Evolutionary conservation across 2,797 vertebrate genomes (phyloP).

Genomic region (Hoplostethus mediterraneus): DNA sequence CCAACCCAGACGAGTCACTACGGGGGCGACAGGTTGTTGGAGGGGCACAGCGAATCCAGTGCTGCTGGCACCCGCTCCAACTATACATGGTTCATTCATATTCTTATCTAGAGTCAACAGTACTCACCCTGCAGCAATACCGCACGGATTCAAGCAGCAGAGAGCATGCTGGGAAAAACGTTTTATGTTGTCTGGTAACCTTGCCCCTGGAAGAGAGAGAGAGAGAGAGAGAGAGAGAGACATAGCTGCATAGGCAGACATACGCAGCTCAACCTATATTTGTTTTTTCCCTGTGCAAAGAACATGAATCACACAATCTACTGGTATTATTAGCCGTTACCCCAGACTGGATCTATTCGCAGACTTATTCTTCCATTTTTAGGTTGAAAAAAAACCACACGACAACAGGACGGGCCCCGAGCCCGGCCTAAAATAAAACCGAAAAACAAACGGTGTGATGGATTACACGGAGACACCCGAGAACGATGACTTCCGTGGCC

Average conservation of each 20-base stretch:
- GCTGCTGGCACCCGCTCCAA: constrained; percentile 20
- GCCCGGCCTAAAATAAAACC: constrained; percentile 73
- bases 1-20: constrained; percentile 36
- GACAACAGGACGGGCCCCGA: constrained; percentile 63
- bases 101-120: constrained; percentile 76
- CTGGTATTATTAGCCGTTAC: constrained; percentile 76
- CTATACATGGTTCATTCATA: constrained; percentile 53
- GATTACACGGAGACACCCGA: constrained; percentile 77
- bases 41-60: constrained; percentile 46
- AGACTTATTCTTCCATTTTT: constrained; percentile 72
- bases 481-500: constrained; percentile 83
- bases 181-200: constrained; percentile 58
- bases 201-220: constrained; percentile 29
- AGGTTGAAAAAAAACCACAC: constrained; percentile 62
- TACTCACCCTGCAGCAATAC: constrained; percentile 51
- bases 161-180: constrained; percentile 58
- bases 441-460: constrained; percentile 76
- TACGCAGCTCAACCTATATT: constrained; percentile 12
- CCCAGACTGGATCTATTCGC: constrained; percentile 59
- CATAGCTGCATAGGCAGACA: constrained; percentile 3
- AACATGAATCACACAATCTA: constrained; percentile 69
- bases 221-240: not conserved
- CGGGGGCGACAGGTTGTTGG: constrained; percentile 41
- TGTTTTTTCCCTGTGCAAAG: constrained; percentile 46
- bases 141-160: constrained; percentile 34